Evolutionary conservation across 2,113 vertebrate genomes (phyloP).

Genomic region (Phocoena phocoena): DNA sequence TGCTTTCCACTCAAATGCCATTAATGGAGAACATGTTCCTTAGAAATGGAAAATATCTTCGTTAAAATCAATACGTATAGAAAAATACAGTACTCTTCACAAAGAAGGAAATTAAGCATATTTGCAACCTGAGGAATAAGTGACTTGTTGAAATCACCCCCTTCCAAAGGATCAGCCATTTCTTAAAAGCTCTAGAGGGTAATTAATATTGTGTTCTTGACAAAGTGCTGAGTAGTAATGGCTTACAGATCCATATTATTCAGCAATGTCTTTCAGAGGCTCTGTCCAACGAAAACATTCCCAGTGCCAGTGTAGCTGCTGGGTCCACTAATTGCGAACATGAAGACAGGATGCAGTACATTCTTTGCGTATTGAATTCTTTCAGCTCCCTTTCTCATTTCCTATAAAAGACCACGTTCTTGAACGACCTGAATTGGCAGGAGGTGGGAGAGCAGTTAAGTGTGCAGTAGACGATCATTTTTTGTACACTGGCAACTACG

Average conservation of each 20-base stretch:
- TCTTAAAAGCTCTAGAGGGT: conserved; percentile 33
- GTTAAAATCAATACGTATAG: conserved; percentile 58
- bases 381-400: conserved; percentile 2
- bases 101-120: conserved; percentile 35
- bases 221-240: conserved; percentile 44
- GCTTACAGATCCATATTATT: background rate
- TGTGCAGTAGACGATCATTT: background rate
- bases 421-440: background rate
- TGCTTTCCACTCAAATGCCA: conserved; percentile 28
- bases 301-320: background rate
- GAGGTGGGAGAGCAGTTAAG: background rate
- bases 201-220: conserved; percentile 57
- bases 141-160: conserved; percentile 47
- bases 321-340: background rate
- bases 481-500: background rate
- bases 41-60: background rate
- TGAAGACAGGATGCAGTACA: background rate
- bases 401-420: background rate
- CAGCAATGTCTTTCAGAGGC: conserved; percentile 29
- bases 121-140: conserved; percentile 54
- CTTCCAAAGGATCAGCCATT: background rate
- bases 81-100: conserved; percentile 60
- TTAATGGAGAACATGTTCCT: conserved; percentile 62
- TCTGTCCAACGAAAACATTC: background rate
- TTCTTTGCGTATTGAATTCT: conserved; percentile 4